Evolutionary conservation across 2,888 invertebrate genomes (phyloP), one percentile per base, ranked within the genome.

Genomic region (Pelosia muscerda): DNA sequence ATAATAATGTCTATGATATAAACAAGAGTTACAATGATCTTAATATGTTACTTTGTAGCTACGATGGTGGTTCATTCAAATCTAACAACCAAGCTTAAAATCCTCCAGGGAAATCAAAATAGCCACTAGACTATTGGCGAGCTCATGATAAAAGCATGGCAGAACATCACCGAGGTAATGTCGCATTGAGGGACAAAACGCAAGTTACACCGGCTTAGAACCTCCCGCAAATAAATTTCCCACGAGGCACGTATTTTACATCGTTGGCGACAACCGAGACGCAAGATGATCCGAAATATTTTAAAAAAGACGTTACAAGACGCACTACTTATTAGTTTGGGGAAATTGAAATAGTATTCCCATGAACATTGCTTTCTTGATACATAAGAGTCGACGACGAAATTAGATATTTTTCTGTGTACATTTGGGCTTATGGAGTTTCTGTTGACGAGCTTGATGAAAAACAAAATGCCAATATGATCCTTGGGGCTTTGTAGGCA

Each of bases 161-260:
- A 55, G 66, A 61, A 72, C 66, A 69, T 69, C 68, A 62, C 54
- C 58, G 61, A 55, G 38, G 64, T 68, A 63, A 68, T 49, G 19
- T 26, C 34, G 63, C 79, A 78, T 80, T 83, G 81, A 84, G 86
- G 84, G 88, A 86, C 88, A 88, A 89, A 84, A 86, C 86, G 87
- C 87, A 89, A 88, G 88, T 91, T 91, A 91, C 86, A 79, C 83
- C 81, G 83, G 87, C 88, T 89, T 86, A 89, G 88, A 86, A 86
- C 86, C 87, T 66, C 38, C 90, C 89, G 88, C 91, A 90, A 89
- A 88, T 90, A 91, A 91, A 94, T 94, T 93, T 93, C 93, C 93
- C 94, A 76, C 28, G 93, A 88, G 94, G 81, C 84, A 78, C 88
- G 91, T 93, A 93, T 92, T 89, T 88, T 88, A 90, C 89, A 84